Evolutionary conservation across 2,888 invertebrate species (phyloP).

Genomic region (Athetis lepigone): DNA sequence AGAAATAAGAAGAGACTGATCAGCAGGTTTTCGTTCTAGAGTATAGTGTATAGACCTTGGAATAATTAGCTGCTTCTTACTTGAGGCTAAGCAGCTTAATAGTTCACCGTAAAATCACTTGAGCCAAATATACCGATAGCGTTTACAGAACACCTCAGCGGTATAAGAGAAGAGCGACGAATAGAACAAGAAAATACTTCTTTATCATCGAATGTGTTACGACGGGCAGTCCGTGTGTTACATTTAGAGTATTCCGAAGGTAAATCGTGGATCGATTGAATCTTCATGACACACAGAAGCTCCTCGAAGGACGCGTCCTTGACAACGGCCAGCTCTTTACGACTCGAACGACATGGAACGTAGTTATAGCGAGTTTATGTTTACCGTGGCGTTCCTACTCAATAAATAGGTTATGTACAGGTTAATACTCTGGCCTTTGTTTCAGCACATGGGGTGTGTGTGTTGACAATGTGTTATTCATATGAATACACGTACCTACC

Average conservation of each 20-base stretch:
- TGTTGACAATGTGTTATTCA: slow-evolving; percentile 38
- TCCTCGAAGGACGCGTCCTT: slow-evolving; percentile 65
- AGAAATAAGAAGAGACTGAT: neutral
- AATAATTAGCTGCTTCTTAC: too few relatives aligned
- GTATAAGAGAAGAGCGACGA: neutral
- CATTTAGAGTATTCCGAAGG: slow-evolving; percentile 43
- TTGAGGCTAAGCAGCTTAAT: neutral
- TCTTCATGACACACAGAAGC: slow-evolving; percentile 62
- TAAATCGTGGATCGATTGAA: slow-evolving; percentile 64
- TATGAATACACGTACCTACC: slow-evolving; percentile 3
- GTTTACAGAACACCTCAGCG: neutral
- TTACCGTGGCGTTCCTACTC: slow-evolving; percentile 34
- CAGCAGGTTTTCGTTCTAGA: too few relatives aligned
- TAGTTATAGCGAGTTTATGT: slow-evolving; percentile 45
- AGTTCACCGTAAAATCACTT: neutral
- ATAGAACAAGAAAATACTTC: neutral
- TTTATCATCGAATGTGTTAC: neutral
- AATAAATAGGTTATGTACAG: slow-evolving; percentile 48
- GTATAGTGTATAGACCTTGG: too few relatives aligned
- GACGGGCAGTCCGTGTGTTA: neutral
- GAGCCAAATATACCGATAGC: neutral
- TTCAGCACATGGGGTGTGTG: slow-evolving; percentile 41
- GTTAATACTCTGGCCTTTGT: slow-evolving; percentile 21
- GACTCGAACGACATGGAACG: slow-evolving; percentile 46
- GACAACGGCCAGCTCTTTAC: slow-evolving; percentile 53